Percentiles rank a stretch among this genome's conserved stretches.
These are phyloP conservation scores for Philopotamus ludificatus DNA, from an alignment of 1,140 invertebrate species.

Conservation along the genomic window DNA sequence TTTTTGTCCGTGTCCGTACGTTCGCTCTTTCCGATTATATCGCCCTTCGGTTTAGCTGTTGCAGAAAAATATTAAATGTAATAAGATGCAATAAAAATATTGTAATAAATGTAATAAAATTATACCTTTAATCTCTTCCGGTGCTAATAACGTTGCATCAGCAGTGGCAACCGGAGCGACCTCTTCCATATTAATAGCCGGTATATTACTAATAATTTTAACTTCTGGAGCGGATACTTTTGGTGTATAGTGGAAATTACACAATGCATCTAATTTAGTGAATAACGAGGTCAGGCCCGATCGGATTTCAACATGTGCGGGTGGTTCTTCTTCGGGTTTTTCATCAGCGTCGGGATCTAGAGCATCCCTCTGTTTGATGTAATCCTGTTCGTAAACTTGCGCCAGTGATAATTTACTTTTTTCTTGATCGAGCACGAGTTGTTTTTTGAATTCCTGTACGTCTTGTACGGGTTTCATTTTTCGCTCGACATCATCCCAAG, in stretches of 20 bases:
- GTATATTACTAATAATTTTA: constrained; percentile 88
- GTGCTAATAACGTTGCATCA: constrained; percentile 85
- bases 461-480: constrained; percentile 87
- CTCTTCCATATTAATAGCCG: constrained; percentile 92
- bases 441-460: constrained; percentile 85
- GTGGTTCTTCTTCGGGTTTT: constrained; percentile 64
- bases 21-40: constrained; percentile 78
- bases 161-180: constrained; percentile 85
- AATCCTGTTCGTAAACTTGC: constrained; percentile 95
- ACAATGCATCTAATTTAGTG: constrained; percentile 85
- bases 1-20: constrained; percentile 85
- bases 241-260: constrained; percentile 93
- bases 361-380: constrained; percentile 76
- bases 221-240: constrained; percentile 82
- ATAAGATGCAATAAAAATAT: constrained; percentile 1
- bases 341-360: constrained; percentile 61
- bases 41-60: constrained; percentile 72
- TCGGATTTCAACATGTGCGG: constrained; percentile 75
- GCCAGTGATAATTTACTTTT: constrained; percentile 94
- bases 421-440: constrained; percentile 87
- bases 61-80: constrained; percentile 33
- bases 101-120: constrained; percentile 12
- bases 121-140: constrained; percentile 86
- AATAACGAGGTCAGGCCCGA: constrained; percentile 78
- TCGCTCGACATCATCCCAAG: constrained; percentile 91